Evolutionary conservation across 2,113 vertebrate species (phyloP).

Genomic region (Nannobrachium achirus): DNA sequence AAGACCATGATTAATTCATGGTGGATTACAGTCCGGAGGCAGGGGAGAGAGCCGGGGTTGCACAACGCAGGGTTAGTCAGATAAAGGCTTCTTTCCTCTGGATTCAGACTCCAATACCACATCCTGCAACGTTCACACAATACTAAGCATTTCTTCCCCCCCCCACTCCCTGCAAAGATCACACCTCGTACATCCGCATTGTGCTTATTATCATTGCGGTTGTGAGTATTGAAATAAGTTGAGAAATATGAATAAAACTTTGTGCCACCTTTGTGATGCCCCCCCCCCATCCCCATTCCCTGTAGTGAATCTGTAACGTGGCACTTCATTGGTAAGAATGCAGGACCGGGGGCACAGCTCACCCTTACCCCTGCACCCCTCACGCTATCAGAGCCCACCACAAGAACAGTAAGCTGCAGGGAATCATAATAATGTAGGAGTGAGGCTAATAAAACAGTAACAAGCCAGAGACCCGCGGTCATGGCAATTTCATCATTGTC

Average conservation of each 20-base stretch:
- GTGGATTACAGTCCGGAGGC: conserved; percentile 79
- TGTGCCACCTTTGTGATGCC: neutral
- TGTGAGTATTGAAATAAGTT: conserved; percentile 38
- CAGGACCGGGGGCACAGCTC: no score
- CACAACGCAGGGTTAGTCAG: conserved; percentile 63
- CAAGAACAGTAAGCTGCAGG: conserved; percentile 36
- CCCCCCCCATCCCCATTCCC: no score
- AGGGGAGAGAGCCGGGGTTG: conserved; percentile 61
- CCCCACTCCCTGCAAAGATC: conserved; percentile 33
- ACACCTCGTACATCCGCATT: conserved; percentile 34
- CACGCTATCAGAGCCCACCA: conserved; percentile 26
- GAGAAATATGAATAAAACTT: conserved; percentile 2
- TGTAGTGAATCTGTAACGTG: no score
- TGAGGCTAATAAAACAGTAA: conserved; percentile 58
- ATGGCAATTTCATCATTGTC: conserved; percentile 62
- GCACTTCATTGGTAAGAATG: no score
- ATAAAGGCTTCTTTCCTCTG: conserved; percentile 67
- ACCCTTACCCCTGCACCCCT: conserved; percentile 10
- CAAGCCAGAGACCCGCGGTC: conserved; percentile 58
- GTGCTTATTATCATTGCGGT: conserved; percentile 52
- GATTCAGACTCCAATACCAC: conserved; percentile 64
- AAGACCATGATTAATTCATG: conserved; percentile 84
- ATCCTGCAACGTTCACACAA: conserved; percentile 43
- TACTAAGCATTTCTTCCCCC: conserved; percentile 56
- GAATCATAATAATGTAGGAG: conserved; percentile 50